These are phyloP conservation scores for Palythoa grandis DNA, from an alignment of 92 coral and sea anemone genomes.

Conservation along the genomic window DNA sequence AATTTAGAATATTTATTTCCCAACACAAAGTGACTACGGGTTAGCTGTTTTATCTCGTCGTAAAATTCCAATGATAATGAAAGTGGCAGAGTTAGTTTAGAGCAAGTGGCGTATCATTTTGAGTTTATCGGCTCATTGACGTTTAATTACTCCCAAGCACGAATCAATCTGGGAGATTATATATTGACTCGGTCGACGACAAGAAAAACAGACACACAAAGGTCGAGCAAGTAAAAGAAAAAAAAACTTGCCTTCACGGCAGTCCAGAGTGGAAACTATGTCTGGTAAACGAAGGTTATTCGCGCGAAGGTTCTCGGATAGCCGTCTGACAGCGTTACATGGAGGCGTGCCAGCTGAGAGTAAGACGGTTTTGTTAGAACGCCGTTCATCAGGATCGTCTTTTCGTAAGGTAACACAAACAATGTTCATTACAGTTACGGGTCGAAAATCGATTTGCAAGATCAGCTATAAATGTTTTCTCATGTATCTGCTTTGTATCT, in stretches of 20 bases:
- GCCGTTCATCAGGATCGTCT: constrained; percentile 17
- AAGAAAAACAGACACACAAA: not conserved
- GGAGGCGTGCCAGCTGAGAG: not conserved
- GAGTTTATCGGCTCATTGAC: constrained; percentile 9
- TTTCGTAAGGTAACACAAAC: not conserved
- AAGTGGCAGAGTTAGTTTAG: not conserved
- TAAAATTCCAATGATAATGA: not conserved
- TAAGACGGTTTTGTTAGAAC: not conserved
- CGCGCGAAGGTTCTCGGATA: constrained; percentile 43
- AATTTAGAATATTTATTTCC: not conserved
- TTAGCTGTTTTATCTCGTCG: not conserved
- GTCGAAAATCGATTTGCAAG: not conserved
- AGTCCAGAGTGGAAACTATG: not conserved
- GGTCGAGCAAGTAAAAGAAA: not conserved
- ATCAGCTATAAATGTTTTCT: not conserved
- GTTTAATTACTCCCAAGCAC: constrained; percentile 8
- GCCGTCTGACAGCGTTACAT: not conserved
- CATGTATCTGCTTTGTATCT: not conserved
- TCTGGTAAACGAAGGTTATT: constrained; percentile 20
- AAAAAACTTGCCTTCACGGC: not conserved
- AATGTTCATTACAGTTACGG: not conserved
- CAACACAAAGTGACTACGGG: not conserved
- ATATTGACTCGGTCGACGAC: constrained; percentile 29
- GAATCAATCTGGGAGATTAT: constrained; percentile 14
- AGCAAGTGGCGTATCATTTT: not conserved